Evolutionary conservation across 2,888 invertebrate genomes (phyloP).

Genomic region (Clusia tigrina): DNA sequence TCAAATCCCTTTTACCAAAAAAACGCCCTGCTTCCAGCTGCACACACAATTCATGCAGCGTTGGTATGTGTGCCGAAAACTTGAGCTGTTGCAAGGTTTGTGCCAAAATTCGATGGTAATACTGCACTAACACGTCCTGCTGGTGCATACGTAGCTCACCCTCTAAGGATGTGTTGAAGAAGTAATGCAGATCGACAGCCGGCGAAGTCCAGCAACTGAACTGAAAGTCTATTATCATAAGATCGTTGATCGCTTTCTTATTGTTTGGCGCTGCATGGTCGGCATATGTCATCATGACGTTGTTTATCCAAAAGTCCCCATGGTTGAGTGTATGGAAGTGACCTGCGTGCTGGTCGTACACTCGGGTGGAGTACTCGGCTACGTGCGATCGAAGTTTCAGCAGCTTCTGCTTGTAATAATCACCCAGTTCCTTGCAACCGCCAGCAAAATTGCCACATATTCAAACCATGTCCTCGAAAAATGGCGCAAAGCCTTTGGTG

Average conservation of each 20-base stretch:
- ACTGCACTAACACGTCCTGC: slow-evolving; percentile 52
- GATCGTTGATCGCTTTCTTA: slow-evolving; percentile 36
- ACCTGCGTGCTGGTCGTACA: slow-evolving; percentile 41
- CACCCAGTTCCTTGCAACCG: slow-evolving; percentile 47
- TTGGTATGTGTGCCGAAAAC: slow-evolving; percentile 52
- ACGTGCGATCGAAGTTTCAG: slow-evolving; percentile 44
- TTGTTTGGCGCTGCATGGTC: slow-evolving; percentile 5
- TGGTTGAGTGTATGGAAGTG: slow-evolving; percentile 52
- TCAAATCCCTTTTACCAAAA: slow-evolving; percentile 45
- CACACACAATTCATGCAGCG: slow-evolving; percentile 49
- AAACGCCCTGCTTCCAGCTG: slow-evolving; percentile 52
- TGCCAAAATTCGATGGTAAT: slow-evolving; percentile 50
- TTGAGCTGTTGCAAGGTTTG: slow-evolving; percentile 46
- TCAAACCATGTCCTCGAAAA: slow-evolving; percentile 46
- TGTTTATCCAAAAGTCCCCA: slow-evolving; percentile 61
- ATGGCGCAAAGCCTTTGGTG: slow-evolving; percentile 44
- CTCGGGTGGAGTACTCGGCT: slow-evolving; percentile 51
- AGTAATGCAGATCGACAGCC: slow-evolving; percentile 58
- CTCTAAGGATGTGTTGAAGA: slow-evolving; percentile 53
- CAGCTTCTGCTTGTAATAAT: slow-evolving; percentile 51
- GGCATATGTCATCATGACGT: slow-evolving; percentile 52
- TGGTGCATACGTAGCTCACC: slow-evolving; percentile 47
- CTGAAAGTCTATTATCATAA: slow-evolving; percentile 59
- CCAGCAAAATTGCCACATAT: slow-evolving; percentile 49
- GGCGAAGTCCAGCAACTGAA: slow-evolving; percentile 58